Evolutionary conservation across 2,113 vertebrate genomes (phyloP).

Genomic region (Cephalopholis sonnerati): DNA sequence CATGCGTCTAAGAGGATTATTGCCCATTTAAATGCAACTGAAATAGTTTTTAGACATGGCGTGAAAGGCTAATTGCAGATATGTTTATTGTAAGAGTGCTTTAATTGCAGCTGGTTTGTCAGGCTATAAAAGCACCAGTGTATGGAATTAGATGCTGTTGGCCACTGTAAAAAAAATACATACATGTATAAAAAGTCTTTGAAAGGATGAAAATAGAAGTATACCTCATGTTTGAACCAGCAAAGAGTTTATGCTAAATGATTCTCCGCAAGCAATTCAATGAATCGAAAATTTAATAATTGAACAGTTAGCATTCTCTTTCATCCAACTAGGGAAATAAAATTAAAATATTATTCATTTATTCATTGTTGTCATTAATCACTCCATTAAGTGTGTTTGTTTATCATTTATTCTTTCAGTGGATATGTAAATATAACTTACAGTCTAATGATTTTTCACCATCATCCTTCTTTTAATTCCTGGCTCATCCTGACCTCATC

Average conservation of each 20-base stretch:
- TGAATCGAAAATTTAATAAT: background rate
- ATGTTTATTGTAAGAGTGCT: constrained; percentile 9
- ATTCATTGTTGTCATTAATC: constrained; percentile 10
- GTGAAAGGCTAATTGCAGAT: constrained; percentile 12
- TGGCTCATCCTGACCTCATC: background rate
- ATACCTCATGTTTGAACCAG: background rate
- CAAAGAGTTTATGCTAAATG: constrained; percentile 16
- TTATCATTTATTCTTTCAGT: background rate
- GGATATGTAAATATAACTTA: background rate
- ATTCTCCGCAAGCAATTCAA: constrained; percentile 2
- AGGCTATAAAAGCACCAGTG: background rate
- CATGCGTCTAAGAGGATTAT: constrained; percentile 48
- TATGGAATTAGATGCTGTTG: background rate
- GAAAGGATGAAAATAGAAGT: background rate
- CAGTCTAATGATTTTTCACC: background rate
- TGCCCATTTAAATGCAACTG: constrained; percentile 18
- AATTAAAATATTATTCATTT: constrained; percentile 4
- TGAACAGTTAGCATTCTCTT: background rate
- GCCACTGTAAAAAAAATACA: background rate
- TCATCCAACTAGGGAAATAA: constrained; percentile 7
- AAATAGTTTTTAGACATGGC: constrained; percentile 38
- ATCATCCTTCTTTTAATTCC: background rate
- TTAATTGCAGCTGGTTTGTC: constrained; percentile 17
- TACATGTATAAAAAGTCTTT: background rate
- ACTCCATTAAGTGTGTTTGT: constrained; percentile 15